Conservation (phyloP, 2,797 vertebrate species). For the Dromococcyx pavoninus region DNA sequence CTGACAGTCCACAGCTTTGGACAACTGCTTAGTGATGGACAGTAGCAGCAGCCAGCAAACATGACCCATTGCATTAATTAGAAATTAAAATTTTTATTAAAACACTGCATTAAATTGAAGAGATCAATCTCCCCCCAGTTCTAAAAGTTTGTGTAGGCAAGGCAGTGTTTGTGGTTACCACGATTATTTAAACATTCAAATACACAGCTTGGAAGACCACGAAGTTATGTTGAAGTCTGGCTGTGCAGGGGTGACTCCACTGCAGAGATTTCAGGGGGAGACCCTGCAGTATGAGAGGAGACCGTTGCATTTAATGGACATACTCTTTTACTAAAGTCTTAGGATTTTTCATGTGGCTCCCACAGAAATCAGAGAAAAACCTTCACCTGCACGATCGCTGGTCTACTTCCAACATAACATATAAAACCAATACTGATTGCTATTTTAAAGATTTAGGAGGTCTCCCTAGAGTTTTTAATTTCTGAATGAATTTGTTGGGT, state of each 20-base stretch:
- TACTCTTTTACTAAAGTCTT: not conserved
- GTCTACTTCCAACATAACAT: not conserved
- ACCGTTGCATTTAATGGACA: not conserved
- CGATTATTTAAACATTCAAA: not conserved
- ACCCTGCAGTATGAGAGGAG: not conserved
- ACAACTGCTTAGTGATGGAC: not conserved
- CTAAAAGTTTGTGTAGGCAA: not conserved
- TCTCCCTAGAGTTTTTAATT: not conserved
- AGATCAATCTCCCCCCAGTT: not conserved
- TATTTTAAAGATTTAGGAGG: not conserved
- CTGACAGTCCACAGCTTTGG: fast-evolving
- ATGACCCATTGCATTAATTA: not conserved
- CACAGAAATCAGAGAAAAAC: not conserved
- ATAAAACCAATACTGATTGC: not conserved
- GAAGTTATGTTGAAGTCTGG: not conserved
- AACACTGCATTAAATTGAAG: not conserved
- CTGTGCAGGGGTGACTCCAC: not conserved
- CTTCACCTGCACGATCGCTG: not conserved
- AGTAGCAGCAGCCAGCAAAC: not conserved
- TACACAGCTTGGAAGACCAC: not conserved
- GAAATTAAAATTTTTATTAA: not conserved
- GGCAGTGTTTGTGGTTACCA: not conserved
- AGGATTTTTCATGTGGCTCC: not conserved
- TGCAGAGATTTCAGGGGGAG: not conserved
- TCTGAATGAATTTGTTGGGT: not conserved